Evolutionary conservation across 2,797 vertebrate species (phyloP).

Genomic region (Pelochelys cantorii): DNA sequence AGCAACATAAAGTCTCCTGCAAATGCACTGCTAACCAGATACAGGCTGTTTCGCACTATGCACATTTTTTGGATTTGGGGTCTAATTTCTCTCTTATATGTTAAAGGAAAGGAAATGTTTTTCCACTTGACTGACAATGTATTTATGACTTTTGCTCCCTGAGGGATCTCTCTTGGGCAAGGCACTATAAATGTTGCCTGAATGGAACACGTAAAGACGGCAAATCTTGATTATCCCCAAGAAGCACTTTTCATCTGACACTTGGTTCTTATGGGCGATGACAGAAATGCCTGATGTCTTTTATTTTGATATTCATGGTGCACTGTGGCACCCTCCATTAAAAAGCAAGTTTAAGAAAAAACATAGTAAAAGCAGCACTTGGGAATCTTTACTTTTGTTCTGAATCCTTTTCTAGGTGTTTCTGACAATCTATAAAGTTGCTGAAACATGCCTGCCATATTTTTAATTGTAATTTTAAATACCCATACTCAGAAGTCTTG

Average conservation of each 20-base stretch:
- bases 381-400: conserved; percentile 52
- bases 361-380: conserved; percentile 24
- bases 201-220: neutral
- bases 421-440: conserved; percentile 61
- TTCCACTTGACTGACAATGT: neutral
- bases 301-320: neutral
- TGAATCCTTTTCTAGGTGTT: conserved; percentile 58
- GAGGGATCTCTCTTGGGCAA: neutral
- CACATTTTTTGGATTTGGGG: neutral
- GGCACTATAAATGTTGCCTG: conserved; percentile 35
- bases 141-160: neutral
- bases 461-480: conserved; percentile 75
- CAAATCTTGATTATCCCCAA: neutral
- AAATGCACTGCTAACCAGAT: neutral
- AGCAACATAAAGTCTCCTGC: neutral
- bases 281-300: neutral
- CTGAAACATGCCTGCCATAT: conserved; percentile 65
- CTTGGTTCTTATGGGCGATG: neutral
- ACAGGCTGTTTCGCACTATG: neutral
- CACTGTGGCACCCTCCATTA: neutral
- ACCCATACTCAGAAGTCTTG: conserved; percentile 75
- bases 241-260: neutral
- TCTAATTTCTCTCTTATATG: neutral
- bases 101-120: neutral
- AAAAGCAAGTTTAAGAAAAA: neutral